Evolutionary conservation across 64 coral and sea anemone genomes (phyloP), one percentile per base, ranked within the genome.

Genomic region (Pocillopora verrucosa): DNA sequence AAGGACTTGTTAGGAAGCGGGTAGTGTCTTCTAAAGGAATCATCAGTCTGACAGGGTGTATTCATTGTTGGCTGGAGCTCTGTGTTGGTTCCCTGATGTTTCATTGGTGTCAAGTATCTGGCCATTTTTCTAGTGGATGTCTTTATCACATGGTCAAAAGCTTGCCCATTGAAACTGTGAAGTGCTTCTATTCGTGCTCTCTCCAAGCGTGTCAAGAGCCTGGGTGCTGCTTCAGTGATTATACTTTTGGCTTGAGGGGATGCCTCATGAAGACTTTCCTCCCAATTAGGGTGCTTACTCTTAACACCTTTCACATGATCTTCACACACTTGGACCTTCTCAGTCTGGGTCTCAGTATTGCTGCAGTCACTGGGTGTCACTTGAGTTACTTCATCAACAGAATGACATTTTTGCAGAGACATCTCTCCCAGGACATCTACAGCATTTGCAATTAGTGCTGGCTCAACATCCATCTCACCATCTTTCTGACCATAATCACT

Each of bases 181-280:
- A 97, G 16, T 61, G 88, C 95, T 82, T 97, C 95, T 61, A 97
- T 59, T 60, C 90, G 91, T 19, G 91, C 95, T 88, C 35, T 97
- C 69, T 97, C 82, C 16, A 93, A 22, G 25, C 92, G 85, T 16
- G 91, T 97, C 61, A 97, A 41, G 11, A 59, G 87, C 37, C 79
- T 89, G 24, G 89, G n/a, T 30, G 76, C 86, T 76, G 45, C 61
- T 15, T 5, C 37, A 1, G 22, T n/a, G 0, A 17, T 34, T 19
- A 51, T 61, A 16, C 38, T 38, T 19, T 10, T 82, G 34, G 60
- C 63, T 30, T 68, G 35, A 51, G 34, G 10, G 63, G 61, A 67
- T 19, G 61, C 36, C 65, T 57, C 51, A 12, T 15, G 77, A 57
- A 13, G 65, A 58, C 64, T 84, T 17, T 67, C 34, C 19, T 45